Evolutionary conservation across 2,888 invertebrate genomes (phyloP).

Genomic region (Acanthosoma haemorrhoidale): DNA sequence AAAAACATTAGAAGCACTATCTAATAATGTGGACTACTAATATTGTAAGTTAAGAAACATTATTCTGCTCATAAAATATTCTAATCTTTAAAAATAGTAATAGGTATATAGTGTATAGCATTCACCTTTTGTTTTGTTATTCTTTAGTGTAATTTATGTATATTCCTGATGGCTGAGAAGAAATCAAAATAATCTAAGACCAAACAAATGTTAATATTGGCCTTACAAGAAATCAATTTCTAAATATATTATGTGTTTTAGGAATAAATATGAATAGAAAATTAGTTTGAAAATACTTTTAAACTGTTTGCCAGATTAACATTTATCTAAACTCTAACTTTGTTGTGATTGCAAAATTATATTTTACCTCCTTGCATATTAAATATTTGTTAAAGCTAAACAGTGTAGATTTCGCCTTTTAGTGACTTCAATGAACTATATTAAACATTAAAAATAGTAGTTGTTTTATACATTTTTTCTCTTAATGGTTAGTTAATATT

Average conservation of each 20-base stretch:
- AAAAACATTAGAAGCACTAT: neutral
- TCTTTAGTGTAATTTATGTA: neutral
- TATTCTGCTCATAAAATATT: slow-evolving; percentile 24
- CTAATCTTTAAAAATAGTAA: slow-evolving; percentile 16
- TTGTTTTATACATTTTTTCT: no score
- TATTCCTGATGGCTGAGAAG: slow-evolving; percentile 8
- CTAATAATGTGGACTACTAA: neutral
- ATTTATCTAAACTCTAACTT: no score
- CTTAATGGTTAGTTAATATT: no score
- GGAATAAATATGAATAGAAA: no score
- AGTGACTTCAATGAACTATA: no score
- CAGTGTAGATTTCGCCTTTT: no score
- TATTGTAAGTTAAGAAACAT: slow-evolving; percentile 6
- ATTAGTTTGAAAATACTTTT: no score
- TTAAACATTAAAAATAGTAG: no score
- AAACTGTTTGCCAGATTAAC: no score
- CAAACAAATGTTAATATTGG: slow-evolving; percentile 13
- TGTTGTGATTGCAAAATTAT: no score
- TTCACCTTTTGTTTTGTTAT: neutral
- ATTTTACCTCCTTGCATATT: no score
- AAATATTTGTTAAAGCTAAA: no score
- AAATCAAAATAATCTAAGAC: slow-evolving; percentile 21
- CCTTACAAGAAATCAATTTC: slow-evolving; percentile 19
- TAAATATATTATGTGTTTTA: neutral
- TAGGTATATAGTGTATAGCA: neutral